phyloP scores from a whole-genome alignment of 2,888 invertebrate genomes.

The Agelastica alni region DNA sequence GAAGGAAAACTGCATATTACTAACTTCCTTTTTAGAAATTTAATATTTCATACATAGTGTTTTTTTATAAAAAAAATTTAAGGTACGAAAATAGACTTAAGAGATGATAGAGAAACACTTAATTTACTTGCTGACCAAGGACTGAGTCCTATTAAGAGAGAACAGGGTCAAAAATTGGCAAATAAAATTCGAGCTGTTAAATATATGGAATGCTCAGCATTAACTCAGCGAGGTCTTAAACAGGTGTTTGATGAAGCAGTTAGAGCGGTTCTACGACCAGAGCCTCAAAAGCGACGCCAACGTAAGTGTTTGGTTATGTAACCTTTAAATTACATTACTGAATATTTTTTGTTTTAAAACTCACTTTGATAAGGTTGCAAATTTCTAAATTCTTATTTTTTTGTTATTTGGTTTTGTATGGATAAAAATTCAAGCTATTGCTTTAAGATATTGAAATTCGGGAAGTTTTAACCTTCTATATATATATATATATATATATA shows the following conservation, averaged over 20 bases:
- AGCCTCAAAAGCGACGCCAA: constrained; percentile 93
- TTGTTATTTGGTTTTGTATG: background rate
- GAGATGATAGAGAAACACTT: constrained; percentile 96
- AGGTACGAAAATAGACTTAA: constrained; percentile 98
- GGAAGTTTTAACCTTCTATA: too few relatives aligned
- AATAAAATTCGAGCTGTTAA: constrained; percentile 98
- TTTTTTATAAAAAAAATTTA: too few relatives aligned
- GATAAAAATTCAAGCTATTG: background rate
- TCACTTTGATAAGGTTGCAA: constrained; percentile 9
- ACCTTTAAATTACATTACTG: constrained; percentile 26
- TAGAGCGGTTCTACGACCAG: constrained; percentile 94
- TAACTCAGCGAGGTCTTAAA: constrained; percentile 97
- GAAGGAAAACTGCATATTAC: too few relatives aligned
- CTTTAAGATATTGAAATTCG: too few relatives aligned
- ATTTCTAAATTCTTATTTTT: too few relatives aligned
- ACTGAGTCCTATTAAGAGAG: constrained; percentile 92
- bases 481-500: too few relatives aligned
- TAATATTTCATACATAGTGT: too few relatives aligned
- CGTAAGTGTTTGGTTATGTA: constrained; percentile 74
- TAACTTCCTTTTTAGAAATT: too few relatives aligned
- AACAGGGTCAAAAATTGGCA: constrained; percentile 97
- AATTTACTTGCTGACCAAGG: constrained; percentile 91
- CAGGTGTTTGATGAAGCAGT: constrained; percentile 99
- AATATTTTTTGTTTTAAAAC: constrained; percentile 4
- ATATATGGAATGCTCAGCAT: constrained; percentile 99